A percentile compares a stretch with the other conserved stretches of the same genome.
These are phyloP conservation scores for Sclerodermus sp. DNA, from an alignment of 2,888 invertebrate genomes.

Conservation along the genomic window DNA sequence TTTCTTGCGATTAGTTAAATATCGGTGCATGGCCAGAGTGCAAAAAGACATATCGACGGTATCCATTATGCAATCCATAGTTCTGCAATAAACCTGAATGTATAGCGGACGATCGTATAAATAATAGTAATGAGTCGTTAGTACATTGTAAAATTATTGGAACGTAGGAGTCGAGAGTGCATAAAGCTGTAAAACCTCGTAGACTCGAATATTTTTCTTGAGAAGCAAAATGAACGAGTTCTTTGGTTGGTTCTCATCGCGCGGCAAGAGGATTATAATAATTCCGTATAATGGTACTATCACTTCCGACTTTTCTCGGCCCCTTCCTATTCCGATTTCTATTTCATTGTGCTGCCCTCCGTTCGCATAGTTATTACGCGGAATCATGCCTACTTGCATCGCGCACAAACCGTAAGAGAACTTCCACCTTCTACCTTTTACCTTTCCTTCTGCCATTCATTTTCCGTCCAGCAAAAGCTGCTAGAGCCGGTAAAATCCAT, in stretches of 20 bases:
- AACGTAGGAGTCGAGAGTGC: neutral
- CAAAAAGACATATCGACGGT: too few species aligned
- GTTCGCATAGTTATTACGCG: conserved; percentile 22
- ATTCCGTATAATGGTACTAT: conserved; percentile 18
- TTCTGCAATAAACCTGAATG: too few species aligned
- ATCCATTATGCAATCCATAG: too few species aligned
- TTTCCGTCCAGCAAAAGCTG: conserved; percentile 9
- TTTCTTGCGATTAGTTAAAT: too few species aligned
- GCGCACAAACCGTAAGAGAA: conserved; percentile 16
- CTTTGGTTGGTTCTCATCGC: conserved; percentile 2
- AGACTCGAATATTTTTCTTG: too few species aligned
- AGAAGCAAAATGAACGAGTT: too few species aligned
- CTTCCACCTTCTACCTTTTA: conserved; percentile 19
- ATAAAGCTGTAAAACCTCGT: too few species aligned
- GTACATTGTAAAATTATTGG: too few species aligned
- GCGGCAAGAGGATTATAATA: conserved; percentile 18
- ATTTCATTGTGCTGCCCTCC: conserved; percentile 31
- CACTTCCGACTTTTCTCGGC: conserved; percentile 38
- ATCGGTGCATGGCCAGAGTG: too few species aligned
- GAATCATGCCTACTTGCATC: conserved; percentile 16
- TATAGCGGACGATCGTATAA: too few species aligned
- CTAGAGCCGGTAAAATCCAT: conserved; percentile 25
- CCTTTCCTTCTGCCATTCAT: conserved; percentile 11
- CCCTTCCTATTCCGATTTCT: conserved; percentile 41
- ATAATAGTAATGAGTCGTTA: too few species aligned